phyloP scores from a whole-genome alignment of 2,888 invertebrate genomes.

The Diarsia brunnea region DNA sequence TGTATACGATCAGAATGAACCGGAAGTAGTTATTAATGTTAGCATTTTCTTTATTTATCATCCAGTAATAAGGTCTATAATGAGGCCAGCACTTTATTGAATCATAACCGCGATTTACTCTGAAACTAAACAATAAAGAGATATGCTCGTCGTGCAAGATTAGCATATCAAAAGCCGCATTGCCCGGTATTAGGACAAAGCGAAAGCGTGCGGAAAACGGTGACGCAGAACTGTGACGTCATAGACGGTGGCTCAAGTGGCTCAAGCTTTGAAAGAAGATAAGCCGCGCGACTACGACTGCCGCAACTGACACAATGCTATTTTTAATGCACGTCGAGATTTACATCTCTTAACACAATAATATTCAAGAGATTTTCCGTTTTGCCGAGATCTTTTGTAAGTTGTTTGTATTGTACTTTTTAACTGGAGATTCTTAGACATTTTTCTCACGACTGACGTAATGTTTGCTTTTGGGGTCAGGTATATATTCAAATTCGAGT shows the following conservation, averaged over 20 bases:
- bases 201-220: not conserved
- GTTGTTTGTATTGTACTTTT: not conserved
- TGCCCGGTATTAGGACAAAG: not conserved
- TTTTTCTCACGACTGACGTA: no score
- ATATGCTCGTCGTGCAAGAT: constrained; percentile 38
- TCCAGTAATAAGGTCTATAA: not conserved
- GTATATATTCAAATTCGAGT: not conserved
- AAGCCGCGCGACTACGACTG: not conserved
- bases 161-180: constrained; percentile 61
- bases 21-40: not conserved
- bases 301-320: not conserved
- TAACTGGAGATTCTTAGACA: not conserved
- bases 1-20: constrained; percentile 1
- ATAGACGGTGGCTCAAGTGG: not conserved
- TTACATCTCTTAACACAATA: constrained; percentile 33
- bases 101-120: not conserved
- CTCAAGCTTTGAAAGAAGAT: not conserved
- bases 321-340: not conserved
- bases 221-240: not conserved
- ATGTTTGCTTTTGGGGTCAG: no score
- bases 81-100: not conserved
- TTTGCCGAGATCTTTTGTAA: not conserved
- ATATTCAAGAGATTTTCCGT: constrained; percentile 10
- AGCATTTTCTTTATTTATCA: not conserved
- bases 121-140: not conserved